Evolutionary conservation across 1,140 invertebrate genomes (phyloP).

Genomic region (Physella acuta): DNA sequence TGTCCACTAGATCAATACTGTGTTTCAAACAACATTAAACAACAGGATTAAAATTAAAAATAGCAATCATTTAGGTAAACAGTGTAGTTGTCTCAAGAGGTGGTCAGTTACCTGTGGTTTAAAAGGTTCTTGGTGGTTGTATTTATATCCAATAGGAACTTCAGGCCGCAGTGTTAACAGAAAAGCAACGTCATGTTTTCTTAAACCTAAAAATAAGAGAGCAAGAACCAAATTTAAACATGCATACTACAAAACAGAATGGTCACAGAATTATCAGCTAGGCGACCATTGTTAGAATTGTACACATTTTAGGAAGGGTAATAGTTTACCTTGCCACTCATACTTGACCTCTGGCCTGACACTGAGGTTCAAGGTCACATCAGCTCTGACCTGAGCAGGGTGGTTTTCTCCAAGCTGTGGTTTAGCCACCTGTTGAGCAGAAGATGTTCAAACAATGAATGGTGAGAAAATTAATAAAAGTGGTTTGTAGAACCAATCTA

Average conservation of each 20-base stretch:
- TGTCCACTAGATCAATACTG: not conserved
- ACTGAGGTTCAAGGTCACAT: conserved; percentile 89
- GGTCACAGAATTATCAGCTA: too few relatives aligned
- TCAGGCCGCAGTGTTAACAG: conserved; percentile 86
- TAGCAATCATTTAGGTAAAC: too few relatives aligned
- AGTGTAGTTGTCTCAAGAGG: too few relatives aligned
- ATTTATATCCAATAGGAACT: conserved; percentile 71
- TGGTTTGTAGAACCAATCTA: too few relatives aligned
- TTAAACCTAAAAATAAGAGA: conserved; percentile 63
- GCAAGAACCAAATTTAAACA: not conserved
- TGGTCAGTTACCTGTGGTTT: conserved; percentile 41
- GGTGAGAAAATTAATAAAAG: too few relatives aligned
- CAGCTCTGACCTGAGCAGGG: conserved; percentile 90
- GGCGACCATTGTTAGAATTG: too few relatives aligned
- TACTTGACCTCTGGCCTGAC: conserved; percentile 82
- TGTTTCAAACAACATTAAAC: not conserved
- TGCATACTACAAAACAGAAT: too few relatives aligned
- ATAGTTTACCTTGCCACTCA: conserved; percentile 91
- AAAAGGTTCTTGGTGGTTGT: conserved; percentile 57
- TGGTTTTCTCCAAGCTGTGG: conserved; percentile 81
- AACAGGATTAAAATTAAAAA: too few relatives aligned
- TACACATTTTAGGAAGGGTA: too few relatives aligned
- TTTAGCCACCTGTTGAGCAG: conserved; percentile 66
- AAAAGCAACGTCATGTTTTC: conserved; percentile 98
- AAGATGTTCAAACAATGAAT: too few relatives aligned